A percentile compares a stretch with the other conserved stretches of the same genome.
Evolutionary conservation across 2,888 invertebrate species (phyloP).

Genomic region (Lottia gigantea): DNA sequence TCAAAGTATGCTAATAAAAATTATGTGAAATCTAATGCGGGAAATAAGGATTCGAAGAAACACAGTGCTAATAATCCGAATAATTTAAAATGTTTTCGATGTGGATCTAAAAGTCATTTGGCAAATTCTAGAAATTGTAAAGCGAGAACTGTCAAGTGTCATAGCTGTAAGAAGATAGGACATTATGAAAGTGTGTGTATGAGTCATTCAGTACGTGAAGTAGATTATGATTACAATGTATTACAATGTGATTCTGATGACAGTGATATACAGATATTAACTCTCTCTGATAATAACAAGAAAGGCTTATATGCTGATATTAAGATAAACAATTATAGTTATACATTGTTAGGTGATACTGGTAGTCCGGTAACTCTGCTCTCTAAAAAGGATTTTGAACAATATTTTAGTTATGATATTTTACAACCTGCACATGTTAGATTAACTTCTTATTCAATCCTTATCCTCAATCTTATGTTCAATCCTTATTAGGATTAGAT

Average conservation of each 20-base stretch:
- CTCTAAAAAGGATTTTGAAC: too few species aligned
- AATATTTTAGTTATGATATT: background rate
- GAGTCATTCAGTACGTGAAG: background rate
- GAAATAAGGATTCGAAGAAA: background rate
- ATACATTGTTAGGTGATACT: too few species aligned
- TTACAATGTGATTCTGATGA: background rate
- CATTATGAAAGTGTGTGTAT: background rate
- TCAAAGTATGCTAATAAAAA: background rate
- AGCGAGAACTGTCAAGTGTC: background rate
- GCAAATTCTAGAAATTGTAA: background rate
- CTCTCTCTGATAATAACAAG: background rate
- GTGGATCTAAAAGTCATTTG: background rate
- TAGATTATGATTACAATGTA: too few species aligned
- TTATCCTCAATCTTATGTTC: too few species aligned
- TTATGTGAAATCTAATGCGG: background rate
- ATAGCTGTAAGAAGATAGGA: background rate
- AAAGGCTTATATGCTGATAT: background rate
- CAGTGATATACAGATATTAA: slow-evolving; percentile 3
- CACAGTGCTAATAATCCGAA: background rate
- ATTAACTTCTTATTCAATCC: too few species aligned
- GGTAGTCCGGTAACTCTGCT: too few species aligned
- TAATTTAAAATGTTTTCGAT: background rate
- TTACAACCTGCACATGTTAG: background rate
- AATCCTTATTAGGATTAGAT: background rate
- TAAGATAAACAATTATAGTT: too few species aligned